These are phyloP conservation scores for Lithobius niger DNA, from an alignment of 1,140 invertebrate species.

Conservation along the genomic window DNA sequence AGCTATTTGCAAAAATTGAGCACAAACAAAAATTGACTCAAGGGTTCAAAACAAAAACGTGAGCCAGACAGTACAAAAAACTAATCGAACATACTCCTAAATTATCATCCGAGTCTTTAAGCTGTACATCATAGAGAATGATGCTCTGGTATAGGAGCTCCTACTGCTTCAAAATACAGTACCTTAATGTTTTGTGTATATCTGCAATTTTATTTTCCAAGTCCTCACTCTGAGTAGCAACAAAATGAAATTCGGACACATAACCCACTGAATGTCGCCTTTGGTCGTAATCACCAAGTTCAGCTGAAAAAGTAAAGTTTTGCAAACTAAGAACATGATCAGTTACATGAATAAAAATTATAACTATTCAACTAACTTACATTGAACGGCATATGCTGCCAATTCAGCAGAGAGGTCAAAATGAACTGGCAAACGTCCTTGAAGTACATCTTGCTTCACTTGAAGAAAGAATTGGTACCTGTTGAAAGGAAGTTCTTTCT, in stretches of 20 bases:
- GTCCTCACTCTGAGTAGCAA: constrained; percentile 82
- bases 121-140: no score
- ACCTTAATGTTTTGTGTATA: constrained; percentile 72
- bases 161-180: constrained; percentile 37
- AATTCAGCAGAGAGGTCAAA: constrained; percentile 82
- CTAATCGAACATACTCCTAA: no score
- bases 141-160: no score
- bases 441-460: constrained; percentile 86
- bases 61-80: no score
- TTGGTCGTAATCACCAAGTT: constrained; percentile 92
- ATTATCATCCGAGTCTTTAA: no score
- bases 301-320: constrained; percentile 46
- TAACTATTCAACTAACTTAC: constrained; percentile 44
- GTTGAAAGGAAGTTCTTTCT: no score
- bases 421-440: constrained; percentile 72
- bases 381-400: constrained; percentile 87
- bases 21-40: no score
- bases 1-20: no score
- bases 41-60: no score
- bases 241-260: constrained; percentile 92
- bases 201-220: constrained; percentile 77
- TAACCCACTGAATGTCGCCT: constrained; percentile 77
- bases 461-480: constrained; percentile 95
- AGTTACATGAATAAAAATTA: constrained; percentile 1
- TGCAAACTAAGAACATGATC: background rate